Base-by-base conservation (phyloP, 1,140 invertebrate genomes). In the Ceratitis capitata region DNA sequence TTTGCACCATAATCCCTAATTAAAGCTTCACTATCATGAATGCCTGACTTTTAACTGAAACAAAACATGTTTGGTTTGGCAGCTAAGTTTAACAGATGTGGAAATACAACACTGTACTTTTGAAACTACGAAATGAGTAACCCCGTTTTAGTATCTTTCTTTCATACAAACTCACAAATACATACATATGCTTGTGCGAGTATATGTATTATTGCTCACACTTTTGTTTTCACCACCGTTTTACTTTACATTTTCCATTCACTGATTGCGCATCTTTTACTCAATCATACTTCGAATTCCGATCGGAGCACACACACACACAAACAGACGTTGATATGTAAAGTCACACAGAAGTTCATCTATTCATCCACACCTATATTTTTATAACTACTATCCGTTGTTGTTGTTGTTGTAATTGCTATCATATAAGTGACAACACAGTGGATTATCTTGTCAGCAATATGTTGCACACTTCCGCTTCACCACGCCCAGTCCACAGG, bases 211-310 rank as follows among this genome's bases (percentile, higher is more conserved):
- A n/a, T n/a, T n/a, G 12, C 58, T 3, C 23, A 12, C 58, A 61
- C 23, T 7, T 64, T 12, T 6, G 1, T 64, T 32, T 64, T 23
- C 39, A 78, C 69, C 61, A 69, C 61, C 35, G 32, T 61, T 69
- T 61, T 69, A 16, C 61, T 69, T 61, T 45, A 19, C 42, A 26
- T 9, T 78, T 78, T 78, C n/a, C 42, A 78, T 78, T n/a, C 69
- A 78, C 42, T 78, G 69, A 78, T 78, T 78, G 69, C 69, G 69
- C 69, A 78, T 45, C 69, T 78, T 78, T 45, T 78, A 78, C 69
- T 78, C 69, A 78, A 78, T 78, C 35, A 78, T 78, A 0, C 35
- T 78, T 78, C 39, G 69, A 78, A 78, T 23, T 42, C 39, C 32
- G 69, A 45, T 78, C 19, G 69, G n/a, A 35, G 19, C 29, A 3